phyloP scores from a whole-genome alignment of 30 jellyfish, hydroid and myxozoan genomes.

The Aurelia sp. region DNA sequence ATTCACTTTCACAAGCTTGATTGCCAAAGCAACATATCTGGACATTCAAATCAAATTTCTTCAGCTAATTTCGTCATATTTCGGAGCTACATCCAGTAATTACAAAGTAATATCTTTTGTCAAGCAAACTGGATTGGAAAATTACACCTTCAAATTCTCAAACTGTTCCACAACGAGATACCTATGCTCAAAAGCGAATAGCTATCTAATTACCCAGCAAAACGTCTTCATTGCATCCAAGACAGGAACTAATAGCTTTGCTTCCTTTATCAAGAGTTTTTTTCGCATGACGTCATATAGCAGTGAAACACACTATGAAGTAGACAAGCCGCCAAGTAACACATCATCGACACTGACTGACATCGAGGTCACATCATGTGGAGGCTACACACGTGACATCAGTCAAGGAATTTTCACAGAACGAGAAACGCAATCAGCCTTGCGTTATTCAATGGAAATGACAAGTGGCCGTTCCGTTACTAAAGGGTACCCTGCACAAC shows the following conservation, averaged over 20 bases:
- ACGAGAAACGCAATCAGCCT: neutral
- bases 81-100: constrained; percentile 7
- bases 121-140: neutral
- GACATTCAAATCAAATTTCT: constrained; percentile 71
- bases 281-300: constrained; percentile 34
- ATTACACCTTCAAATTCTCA: constrained; percentile 20
- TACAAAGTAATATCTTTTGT: constrained; percentile 20
- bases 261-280: constrained; percentile 30
- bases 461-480: constrained; percentile 19
- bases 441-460: constrained; percentile 31
- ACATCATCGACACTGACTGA: constrained; percentile 26
- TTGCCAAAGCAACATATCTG: constrained; percentile 33
- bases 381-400: constrained; percentile 50
- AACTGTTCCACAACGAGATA: constrained; percentile 44
- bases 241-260: constrained; percentile 35
- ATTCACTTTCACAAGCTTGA: constrained; percentile 54
- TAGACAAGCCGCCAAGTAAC: constrained; percentile 46
- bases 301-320: constrained; percentile 28
- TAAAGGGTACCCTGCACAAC: constrained; percentile 12
- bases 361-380: constrained; percentile 57
- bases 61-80: constrained; percentile 43
- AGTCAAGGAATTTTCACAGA: constrained; percentile 13
- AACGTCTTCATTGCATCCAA: constrained; percentile 22
- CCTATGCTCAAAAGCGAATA: constrained; percentile 21
- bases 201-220: constrained; percentile 4